Evolutionary conservation across 2,797 vertebrate species (phyloP), one percentile per base, ranked within the genome.

Genomic region (Oreortyx pictus): DNA sequence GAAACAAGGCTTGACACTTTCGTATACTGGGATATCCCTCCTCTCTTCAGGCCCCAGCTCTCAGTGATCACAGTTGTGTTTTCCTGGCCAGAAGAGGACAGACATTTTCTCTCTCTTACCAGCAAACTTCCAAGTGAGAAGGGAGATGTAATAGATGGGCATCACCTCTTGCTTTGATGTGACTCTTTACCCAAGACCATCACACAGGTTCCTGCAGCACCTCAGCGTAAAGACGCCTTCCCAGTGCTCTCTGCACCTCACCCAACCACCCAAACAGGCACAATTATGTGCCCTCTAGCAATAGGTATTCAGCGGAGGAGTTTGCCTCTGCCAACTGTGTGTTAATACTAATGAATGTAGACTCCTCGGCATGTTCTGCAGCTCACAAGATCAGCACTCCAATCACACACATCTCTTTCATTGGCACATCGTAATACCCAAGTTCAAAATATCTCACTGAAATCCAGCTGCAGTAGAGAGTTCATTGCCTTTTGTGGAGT

Each of bases 241-340:
- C 62, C 74, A 35, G 33, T 67, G 82, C 41, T 50, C 43, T 75
- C 61, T 72, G 78, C 39, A 83, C 76, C 84, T 94, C 37, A 1
- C 43, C 41, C 49, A 74, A 75, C 46, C 46, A 83, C 84, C 50
- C 24, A 62, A 82, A 62, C 46, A 64, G 39, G 56, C 60, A 43
- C 64, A 27, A 90, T 90, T 92, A 94, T 64, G 54, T 78, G 68
- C 82, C 90, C 86, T 94, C 65, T 44, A 83, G 94, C 70, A 80
- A 82, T 46, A 91, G 71, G 76, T 89, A 74, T 79, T 81, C 68
- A 50, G 62, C 3, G 3, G 84, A 93, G 73, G 54, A 86, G 50
- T 85, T 76, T n/a, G 50, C 2, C 1, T 70, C 86, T 94, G 86
- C 82, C 92, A 87, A 41, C 47, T 57, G 33, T 35, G 33, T 41